phyloP scores from a whole-genome alignment of 2,113 vertebrate genomes.

The Silurus glanis region DNA sequence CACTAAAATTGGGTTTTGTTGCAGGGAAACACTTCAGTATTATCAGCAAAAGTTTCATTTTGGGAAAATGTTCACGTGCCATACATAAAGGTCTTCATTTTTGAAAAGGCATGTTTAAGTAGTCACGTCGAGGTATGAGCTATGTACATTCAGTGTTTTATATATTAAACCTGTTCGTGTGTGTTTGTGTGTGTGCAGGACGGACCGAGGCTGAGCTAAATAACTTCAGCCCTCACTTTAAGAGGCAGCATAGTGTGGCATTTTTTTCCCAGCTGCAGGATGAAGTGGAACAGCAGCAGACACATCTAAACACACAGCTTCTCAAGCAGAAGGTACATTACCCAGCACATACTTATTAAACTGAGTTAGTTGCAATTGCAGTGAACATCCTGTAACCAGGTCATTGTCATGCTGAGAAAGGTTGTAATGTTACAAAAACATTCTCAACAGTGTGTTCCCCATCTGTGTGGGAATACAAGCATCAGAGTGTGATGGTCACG shows the following conservation, averaged over 20 bases:
- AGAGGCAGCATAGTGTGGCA: constrained; percentile 78
- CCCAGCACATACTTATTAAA: not conserved
- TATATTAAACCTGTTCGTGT: not conserved
- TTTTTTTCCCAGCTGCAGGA: constrained; percentile 80
- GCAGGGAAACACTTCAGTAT: not conserved
- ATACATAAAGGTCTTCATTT: not conserved
- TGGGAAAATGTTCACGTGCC: not conserved
- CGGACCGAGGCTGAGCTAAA: constrained; percentile 80
- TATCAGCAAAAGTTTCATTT: not conserved
- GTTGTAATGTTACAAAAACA: not conserved
- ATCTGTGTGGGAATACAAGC: not conserved
- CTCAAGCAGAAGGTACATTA: constrained; percentile 80
- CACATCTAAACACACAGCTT: constrained; percentile 69
- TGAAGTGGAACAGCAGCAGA: constrained; percentile 82
- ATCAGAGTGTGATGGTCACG: not conserved
- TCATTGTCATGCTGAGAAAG: not conserved
- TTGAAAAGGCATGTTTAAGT: not conserved
- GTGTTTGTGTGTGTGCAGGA: constrained; percentile 66
- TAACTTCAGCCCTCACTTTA: constrained; percentile 86
- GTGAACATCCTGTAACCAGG: not conserved
- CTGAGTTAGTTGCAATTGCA: not conserved
- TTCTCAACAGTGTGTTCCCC: not conserved
- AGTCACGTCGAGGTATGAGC: not conserved
- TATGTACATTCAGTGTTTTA: not conserved
- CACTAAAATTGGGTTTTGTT: not conserved